A percentile compares a stretch with the other conserved stretches of the same genome.
Conservation (phyloP, 1,140 invertebrate species). For the Danaus melanippus region DNA sequence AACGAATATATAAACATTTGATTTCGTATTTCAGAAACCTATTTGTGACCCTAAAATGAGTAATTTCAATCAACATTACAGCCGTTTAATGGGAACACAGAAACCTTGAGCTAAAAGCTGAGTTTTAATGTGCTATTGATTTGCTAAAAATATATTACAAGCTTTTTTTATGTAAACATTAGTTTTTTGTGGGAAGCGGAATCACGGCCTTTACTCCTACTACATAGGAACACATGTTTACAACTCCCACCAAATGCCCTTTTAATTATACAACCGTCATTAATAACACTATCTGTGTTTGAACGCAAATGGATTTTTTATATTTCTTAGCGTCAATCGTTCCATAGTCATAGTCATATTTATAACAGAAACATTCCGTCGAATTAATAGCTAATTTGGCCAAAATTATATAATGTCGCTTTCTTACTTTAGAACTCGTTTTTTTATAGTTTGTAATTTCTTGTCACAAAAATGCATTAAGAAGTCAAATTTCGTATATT, state of each 20-base stretch:
- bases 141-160: slow-evolving; percentile 40
- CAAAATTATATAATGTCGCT: no score
- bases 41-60: no score
- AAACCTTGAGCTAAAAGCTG: slow-evolving; percentile 1
- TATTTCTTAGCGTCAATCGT: neutral
- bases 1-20: no score
- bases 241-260: slow-evolving; percentile 35
- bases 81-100: neutral
- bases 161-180: slow-evolving; percentile 50
- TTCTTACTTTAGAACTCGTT: no score
- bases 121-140: slow-evolving; percentile 11
- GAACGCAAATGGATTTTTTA: neutral
- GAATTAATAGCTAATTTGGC: no score
- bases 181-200: slow-evolving; percentile 33
- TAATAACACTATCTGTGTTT: slow-evolving; percentile 13
- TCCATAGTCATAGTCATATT: no score
- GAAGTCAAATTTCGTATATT: no score
- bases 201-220: slow-evolving; percentile 52
- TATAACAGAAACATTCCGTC: no score
- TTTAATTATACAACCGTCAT: slow-evolving; percentile 28
- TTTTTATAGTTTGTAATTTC: no score
- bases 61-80: no score
- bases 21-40: no score
- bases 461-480: no score
- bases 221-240: slow-evolving; percentile 56